These are phyloP conservation scores for Drosophila hydei DNA, from an alignment of 1,140 invertebrate genomes.

Conservation along the genomic window DNA sequence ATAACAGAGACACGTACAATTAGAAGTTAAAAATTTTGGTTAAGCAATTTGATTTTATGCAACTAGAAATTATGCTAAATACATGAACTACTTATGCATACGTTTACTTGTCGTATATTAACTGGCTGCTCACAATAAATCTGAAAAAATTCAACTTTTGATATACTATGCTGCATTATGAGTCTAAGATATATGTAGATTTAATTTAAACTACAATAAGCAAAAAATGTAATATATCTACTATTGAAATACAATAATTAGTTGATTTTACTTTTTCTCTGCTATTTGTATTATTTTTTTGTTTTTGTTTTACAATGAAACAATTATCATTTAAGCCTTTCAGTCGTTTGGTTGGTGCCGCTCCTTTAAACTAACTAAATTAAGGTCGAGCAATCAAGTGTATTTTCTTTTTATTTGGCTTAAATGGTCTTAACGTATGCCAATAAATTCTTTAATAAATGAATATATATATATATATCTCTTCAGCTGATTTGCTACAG, in stretches of 20 bases:
- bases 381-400: slow-evolving; percentile 22
- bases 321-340: slow-evolving; percentile 74
- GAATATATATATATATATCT: slow-evolving; percentile 5
- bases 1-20: slow-evolving; percentile 61
- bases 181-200: slow-evolving; percentile 29
- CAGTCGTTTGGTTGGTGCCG: slow-evolving; percentile 56
- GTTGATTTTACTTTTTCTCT: slow-evolving; percentile 36
- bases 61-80: slow-evolving; percentile 61
- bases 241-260: slow-evolving; percentile 63
- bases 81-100: slow-evolving; percentile 42
- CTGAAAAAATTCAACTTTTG: slow-evolving; percentile 69
- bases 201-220: slow-evolving; percentile 55
- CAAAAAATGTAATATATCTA: slow-evolving; percentile 49
- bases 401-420: slow-evolving; percentile 19
- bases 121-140: slow-evolving; percentile 43
- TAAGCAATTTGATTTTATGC: slow-evolving; percentile 58
- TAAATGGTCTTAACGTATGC: slow-evolving; percentile 44
- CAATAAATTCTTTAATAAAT: slow-evolving; percentile 41
- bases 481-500: slow-evolving; percentile 33
- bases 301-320: slow-evolving; percentile 62
- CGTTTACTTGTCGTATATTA: slow-evolving; percentile 33
- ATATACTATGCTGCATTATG: slow-evolving; percentile 48
- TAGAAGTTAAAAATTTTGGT: slow-evolving; percentile 68
- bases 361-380: slow-evolving; percentile 31
- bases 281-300: slow-evolving; percentile 27